A percentile compares a stretch with the other conserved stretches of the same genome.
phyloP scores from a whole-genome alignment of 2,797 vertebrate species.

The Crocidura indochinensis region DNA sequence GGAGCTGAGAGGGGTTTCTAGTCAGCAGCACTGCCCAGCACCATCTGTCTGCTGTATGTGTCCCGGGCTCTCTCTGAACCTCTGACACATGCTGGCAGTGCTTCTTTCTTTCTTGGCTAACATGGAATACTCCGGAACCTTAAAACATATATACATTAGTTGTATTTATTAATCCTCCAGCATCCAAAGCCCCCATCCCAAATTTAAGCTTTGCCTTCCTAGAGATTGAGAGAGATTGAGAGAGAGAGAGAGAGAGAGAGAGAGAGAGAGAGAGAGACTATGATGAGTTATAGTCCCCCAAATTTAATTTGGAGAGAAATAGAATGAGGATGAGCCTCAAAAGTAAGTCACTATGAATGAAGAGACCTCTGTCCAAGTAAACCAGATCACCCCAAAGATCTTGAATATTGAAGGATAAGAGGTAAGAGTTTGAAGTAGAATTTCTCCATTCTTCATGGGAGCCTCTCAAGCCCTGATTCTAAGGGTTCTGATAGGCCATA shows the following conservation, averaged over 20 bases:
- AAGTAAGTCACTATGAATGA: conserved; percentile 9
- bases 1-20: background rate
- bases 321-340: background rate
- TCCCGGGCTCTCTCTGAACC: background rate
- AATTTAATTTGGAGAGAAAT: conserved; percentile 29
- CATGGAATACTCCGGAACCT: background rate
- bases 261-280: too few species aligned
- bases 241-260: too few species aligned
- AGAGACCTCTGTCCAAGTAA: background rate
- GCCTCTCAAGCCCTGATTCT: background rate
- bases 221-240: background rate
- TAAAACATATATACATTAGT: conserved; percentile 3
- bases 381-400: background rate
- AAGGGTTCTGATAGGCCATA: background rate
- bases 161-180: background rate
- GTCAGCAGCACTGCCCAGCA: background rate
- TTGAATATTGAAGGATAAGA: background rate
- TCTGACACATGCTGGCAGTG: background rate
- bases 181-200: background rate
- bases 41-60: fast-evolving
- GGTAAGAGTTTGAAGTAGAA: background rate
- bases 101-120: background rate
- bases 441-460: background rate
- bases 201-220: conserved; percentile 1
- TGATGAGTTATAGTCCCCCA: background rate